Evolutionary conservation across 2,888 invertebrate species (phyloP).

Genomic region (Amphimallon solstitiale): DNA sequence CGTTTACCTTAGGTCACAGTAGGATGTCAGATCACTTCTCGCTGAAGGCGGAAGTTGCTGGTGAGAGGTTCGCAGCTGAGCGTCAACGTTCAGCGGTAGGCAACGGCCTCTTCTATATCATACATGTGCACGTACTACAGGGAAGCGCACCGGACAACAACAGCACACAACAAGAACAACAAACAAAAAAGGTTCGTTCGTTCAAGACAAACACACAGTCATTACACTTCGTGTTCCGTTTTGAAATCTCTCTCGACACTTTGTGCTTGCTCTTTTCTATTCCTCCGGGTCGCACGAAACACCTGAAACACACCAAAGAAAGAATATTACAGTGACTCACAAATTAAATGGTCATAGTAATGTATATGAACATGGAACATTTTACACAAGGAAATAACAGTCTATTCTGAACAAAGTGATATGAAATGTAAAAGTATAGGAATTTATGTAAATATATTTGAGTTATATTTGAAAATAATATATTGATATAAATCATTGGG

Average conservation of each 20-base stretch:
- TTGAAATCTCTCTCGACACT: constrained; percentile 14
- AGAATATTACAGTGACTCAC: too few species aligned
- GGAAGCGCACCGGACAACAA: not conserved
- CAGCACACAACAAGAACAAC: constrained; percentile 10
- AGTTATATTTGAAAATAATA: too few species aligned
- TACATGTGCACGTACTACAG: not conserved
- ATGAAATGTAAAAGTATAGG: too few species aligned
- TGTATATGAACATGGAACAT: too few species aligned
- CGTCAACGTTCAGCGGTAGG: constrained; percentile 13
- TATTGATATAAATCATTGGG: too few species aligned
- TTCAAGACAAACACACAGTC: constrained; percentile 32
- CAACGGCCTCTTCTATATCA: constrained; percentile 9
- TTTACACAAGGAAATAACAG: not conserved
- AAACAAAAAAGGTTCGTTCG: constrained; percentile 7
- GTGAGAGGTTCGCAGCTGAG: constrained; percentile 41
- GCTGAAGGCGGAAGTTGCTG: constrained; percentile 47
- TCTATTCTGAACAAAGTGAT: too few species aligned
- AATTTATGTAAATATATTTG: too few species aligned
- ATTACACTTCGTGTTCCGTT: constrained; percentile 29
- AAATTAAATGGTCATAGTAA: too few species aligned
- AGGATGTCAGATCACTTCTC: constrained; percentile 44
- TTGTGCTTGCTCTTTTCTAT: not conserved
- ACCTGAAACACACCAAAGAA: constrained; percentile 23
- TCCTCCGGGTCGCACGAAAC: constrained; percentile 13
- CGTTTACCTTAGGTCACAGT: constrained; percentile 50